Evolutionary conservation across 2,797 vertebrate species (phyloP).

Genomic region (Xyrichtys novacula): DNA sequence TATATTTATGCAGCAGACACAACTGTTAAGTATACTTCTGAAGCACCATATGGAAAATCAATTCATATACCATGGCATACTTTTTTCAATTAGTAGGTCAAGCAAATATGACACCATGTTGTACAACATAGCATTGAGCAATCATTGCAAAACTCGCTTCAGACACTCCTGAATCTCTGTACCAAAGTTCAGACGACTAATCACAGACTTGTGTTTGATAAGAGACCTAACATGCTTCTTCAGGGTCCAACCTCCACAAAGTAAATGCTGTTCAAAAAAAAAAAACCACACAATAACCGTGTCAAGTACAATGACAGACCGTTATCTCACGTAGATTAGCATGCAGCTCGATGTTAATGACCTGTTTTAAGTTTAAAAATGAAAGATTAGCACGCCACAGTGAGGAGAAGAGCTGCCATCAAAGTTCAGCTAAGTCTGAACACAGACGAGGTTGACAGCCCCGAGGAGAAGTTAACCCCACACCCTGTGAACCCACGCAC

Average conservation of each 20-base stretch:
- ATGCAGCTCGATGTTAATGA: background rate
- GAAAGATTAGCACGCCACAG: background rate
- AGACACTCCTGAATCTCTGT: conserved; percentile 61
- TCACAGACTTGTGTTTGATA: conserved; percentile 52
- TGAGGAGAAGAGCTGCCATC: background rate
- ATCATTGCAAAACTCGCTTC: conserved; percentile 65
- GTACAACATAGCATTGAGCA: conserved; percentile 59
- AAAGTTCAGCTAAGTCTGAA: background rate
- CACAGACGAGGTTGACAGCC: conserved; percentile 34
- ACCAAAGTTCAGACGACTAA: conserved; percentile 71
- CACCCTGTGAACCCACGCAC: conserved; percentile 42
- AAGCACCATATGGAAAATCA: background rate
- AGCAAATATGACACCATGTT: conserved; percentile 61
- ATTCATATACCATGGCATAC: background rate
- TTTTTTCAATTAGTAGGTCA: conserved; percentile 36
- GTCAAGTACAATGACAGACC: background rate
- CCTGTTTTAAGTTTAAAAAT: background rate
- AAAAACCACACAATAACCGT: background rate
- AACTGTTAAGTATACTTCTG: background rate
- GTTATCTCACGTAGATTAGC: background rate
- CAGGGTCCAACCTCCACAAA: background rate
- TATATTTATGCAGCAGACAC: too few relatives aligned
- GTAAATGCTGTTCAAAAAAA: too few relatives aligned
- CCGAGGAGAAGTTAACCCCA: conserved; percentile 16
- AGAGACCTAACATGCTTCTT: conserved; percentile 15